phyloP scores from a whole-genome alignment of 2,888 invertebrate genomes.

The Hartigia nigra region DNA sequence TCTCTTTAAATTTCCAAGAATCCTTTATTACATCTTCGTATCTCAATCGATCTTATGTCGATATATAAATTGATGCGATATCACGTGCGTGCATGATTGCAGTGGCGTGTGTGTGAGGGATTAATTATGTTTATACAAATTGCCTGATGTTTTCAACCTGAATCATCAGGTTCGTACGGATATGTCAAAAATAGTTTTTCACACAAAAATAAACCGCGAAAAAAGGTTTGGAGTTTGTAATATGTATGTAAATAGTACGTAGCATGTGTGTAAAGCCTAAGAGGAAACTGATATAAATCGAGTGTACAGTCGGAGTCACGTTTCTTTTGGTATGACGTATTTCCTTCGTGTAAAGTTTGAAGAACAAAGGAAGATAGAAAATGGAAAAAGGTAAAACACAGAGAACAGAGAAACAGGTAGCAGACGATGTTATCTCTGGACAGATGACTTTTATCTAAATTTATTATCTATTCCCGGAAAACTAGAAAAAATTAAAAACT shows the following conservation, averaged over 20 bases:
- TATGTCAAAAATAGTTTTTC: not conserved
- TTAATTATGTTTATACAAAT: not conserved
- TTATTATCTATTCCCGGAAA: not conserved
- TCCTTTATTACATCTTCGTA: not conserved
- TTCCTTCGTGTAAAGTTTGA: no score
- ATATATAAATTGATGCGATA: no score
- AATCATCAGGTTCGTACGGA: not conserved
- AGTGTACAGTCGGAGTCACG: no score
- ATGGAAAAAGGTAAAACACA: no score
- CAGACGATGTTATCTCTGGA: no score
- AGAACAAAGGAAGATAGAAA: no score
- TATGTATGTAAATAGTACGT: not conserved
- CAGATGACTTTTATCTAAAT: not conserved
- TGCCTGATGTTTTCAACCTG: not conserved
- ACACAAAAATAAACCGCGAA: not conserved
- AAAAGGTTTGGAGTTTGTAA: not conserved
- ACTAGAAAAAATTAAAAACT: no score
- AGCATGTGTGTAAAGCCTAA: not conserved
- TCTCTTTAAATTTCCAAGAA: not conserved
- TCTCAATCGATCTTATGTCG: not conserved
- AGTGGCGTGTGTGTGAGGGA: no score
- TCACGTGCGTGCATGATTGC: no score
- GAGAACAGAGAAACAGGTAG: no score
- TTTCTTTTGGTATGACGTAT: no score
- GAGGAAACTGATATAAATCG: no score